Evolutionary conservation across 1,140 invertebrate species (phyloP).

Genomic region (Trichonephila clavata): DNA sequence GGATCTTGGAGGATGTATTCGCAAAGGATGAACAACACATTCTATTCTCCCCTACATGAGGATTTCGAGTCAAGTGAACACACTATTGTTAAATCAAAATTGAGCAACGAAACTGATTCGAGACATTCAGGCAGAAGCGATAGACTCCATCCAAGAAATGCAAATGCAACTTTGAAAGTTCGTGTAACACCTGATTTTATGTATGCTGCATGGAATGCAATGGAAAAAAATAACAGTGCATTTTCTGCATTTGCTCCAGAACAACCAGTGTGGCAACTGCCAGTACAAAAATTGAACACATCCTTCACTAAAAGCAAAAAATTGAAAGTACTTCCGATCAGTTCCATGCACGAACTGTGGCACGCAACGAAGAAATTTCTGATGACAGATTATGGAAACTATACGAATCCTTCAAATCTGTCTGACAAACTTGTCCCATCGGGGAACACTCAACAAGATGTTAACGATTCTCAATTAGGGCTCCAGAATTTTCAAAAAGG

Average conservation of each 20-base stretch:
- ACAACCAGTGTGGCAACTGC: slow-evolving; percentile 18
- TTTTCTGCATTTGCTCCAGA: not conserved
- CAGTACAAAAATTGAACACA: not conserved
- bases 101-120: not conserved
- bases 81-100: not conserved
- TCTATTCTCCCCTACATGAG: not conserved
- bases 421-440: not conserved
- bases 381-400: not conserved
- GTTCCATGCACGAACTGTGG: slow-evolving; percentile 42
- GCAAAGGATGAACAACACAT: not conserved
- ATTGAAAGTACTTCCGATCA: slow-evolving; percentile 15
- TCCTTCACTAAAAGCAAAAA: not conserved
- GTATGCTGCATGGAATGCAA: not conserved
- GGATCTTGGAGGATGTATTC: not conserved
- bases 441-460: not conserved
- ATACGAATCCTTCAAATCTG: not conserved
- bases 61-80: not conserved
- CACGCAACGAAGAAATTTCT: not conserved
- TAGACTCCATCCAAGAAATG: not conserved
- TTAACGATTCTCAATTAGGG: not conserved
- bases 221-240: not conserved
- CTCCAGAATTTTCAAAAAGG: not conserved
- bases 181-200: not conserved
- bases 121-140: not conserved
- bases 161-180: not conserved